Conservation (phyloP, 2,113 vertebrate species). For the Chunga burmeisteri region DNA sequence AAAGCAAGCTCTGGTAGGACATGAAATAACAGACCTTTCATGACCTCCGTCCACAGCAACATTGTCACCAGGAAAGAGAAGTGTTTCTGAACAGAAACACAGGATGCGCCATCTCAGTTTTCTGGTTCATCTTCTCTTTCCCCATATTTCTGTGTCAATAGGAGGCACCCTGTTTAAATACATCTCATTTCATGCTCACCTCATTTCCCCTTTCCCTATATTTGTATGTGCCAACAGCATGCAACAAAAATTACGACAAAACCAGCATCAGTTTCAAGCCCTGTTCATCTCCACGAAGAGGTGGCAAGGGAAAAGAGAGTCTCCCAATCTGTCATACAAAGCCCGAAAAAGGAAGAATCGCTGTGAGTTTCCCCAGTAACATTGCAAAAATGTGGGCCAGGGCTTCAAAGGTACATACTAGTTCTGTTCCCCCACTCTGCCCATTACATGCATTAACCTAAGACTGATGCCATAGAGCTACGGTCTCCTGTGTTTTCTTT, state of each 20-base stretch:
- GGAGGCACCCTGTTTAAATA: neutral
- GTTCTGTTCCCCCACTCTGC: neutral
- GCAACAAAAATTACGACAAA: constrained; percentile 34
- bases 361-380: neutral
- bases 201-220: constrained; percentile 23
- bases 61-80: neutral
- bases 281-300: neutral
- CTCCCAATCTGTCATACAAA: neutral
- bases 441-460: neutral
- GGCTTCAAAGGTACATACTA: neutral
- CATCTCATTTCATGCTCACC: neutral
- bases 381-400: neutral
- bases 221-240: neutral
- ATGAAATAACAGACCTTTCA: neutral
- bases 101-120: neutral
- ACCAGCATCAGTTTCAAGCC: neutral
- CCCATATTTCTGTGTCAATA: neutral
- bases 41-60: neutral
- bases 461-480: neutral
- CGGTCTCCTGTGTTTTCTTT: neutral
- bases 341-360: neutral
- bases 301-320: neutral
- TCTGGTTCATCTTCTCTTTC: neutral
- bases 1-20: neutral
- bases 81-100: neutral